phyloP scores from a whole-genome alignment of 2,888 invertebrate species.

The Sericinus montela region DNA sequence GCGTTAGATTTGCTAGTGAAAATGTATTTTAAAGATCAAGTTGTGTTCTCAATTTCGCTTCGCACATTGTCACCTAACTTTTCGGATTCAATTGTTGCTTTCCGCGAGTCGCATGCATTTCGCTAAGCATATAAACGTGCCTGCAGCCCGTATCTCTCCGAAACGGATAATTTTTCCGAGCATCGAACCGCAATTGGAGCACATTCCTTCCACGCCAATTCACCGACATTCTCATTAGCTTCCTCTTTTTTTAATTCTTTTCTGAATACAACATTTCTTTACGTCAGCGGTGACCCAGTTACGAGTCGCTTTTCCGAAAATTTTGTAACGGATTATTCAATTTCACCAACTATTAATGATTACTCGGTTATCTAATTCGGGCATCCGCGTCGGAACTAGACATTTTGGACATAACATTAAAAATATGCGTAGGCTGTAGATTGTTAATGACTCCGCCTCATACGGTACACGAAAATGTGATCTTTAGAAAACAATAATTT shows the following conservation, averaged over 20 bases:
- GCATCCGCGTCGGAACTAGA: constrained; percentile 7
- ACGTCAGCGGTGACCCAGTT: constrained; percentile 45
- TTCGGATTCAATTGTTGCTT: constrained; percentile 7
- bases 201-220: constrained; percentile 44
- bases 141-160: constrained; percentile 16
- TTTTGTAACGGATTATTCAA: constrained; percentile 53
- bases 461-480: not conserved
- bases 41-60: constrained; percentile 1
- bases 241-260: constrained; percentile 46
- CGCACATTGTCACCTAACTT: not conserved
- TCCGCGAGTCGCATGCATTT: constrained; percentile 13
- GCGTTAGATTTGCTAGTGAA: too few relatives aligned
- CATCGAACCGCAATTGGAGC: constrained; percentile 52
- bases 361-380: constrained; percentile 44
- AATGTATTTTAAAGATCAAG: not conserved
- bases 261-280: constrained; percentile 48
- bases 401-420: constrained; percentile 18
- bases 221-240: constrained; percentile 46
- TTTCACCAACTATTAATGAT: constrained; percentile 45
- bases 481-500: constrained; percentile 10
- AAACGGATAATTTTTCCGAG: constrained; percentile 31
- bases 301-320: constrained; percentile 40
- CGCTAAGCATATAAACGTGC: constrained; percentile 19
- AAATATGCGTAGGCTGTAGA: constrained; percentile 9
- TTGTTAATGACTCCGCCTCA: not conserved